A percentile compares a stretch with the other conserved stretches of the same genome.
Evolutionary conservation across 53 echinoderm and acorn worm genomes (phyloP).

Genomic region (Apostichopus leukothele): DNA sequence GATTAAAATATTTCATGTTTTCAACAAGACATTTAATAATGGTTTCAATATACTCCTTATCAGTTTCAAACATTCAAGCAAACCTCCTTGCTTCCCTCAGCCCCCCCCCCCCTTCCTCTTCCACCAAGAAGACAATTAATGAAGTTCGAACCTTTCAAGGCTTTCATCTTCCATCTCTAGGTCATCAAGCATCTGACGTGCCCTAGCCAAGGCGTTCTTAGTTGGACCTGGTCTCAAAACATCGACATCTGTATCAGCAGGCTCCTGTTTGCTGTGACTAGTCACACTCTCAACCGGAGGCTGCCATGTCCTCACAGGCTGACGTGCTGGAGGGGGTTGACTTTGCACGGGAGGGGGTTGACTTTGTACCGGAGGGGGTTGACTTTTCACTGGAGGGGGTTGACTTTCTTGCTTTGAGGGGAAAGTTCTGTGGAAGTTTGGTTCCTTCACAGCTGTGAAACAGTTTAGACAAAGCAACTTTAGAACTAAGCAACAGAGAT

Average conservation of each 20-base stretch:
- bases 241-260: constrained; percentile 5
- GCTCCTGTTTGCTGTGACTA: neutral
- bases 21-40: too few species aligned
- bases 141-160: neutral
- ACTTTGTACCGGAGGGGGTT: neutral
- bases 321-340: constrained; percentile 9
- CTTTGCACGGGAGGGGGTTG: neutral
- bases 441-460: neutral
- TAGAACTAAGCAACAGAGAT: too few species aligned
- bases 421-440: neutral
- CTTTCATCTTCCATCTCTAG: constrained; percentile 42
- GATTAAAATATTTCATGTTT: too few species aligned
- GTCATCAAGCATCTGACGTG: constrained; percentile 56
- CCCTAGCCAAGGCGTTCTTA: constrained; percentile 56
- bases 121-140: neutral
- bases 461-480: too few species aligned
- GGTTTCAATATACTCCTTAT: too few species aligned
- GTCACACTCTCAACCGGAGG: constrained; percentile 2
- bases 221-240: constrained; percentile 40
- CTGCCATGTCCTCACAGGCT: neutral
- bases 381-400: constrained; percentile 4
- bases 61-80: too few species aligned
- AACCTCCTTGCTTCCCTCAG: too few species aligned
- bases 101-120: too few species aligned
- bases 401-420: neutral